Base-by-base conservation (phyloP, 2,888 invertebrate species). In the Ditylenchus weischeri region DNA sequence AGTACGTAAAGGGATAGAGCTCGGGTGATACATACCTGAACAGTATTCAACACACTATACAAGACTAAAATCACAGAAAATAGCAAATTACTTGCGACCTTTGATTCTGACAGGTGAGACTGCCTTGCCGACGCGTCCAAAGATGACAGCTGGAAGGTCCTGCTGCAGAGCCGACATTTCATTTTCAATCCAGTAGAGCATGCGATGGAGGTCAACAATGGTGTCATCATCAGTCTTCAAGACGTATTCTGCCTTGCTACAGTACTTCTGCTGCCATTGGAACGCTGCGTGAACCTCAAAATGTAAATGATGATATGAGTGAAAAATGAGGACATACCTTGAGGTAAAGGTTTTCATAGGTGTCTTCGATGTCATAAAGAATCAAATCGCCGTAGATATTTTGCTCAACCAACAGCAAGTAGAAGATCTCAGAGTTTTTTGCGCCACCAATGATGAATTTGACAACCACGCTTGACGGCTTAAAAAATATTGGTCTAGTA, bases 161-260 rank as follows among this genome's bases (percentile, higher is more conserved):
- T 51, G 19, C 23, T 51, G 51, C 19, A 51, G 19, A n/a, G 13
- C 13, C 7, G 19, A 21, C 51, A 51, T 51, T 6, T 51, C 51
- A 51, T 51, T 6, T 23, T 21, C 23, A 8, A 50, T 57, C 68
- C 64, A 71, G 54, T 62, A 64, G 23, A 43, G n/a, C n/a, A 72
- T 49, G 15, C 72, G 64, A 15, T 59, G 63, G 23, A 73, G 36
- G 54, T 69, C 64, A 10, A 73, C 54, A 19, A 67, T 68, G 11
- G 72, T 58, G 36, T 72, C 72, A 59, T 72, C 72, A 49, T 72
- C 72, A 18, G 65, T 66, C 47, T 72, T 72, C 49, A 72, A 54
- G 15, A 64, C 35, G 49, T 48, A 71, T 15, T 58, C 43, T 0
- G 67, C 72, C 11, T 58, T 43, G 6, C 38, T 11, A 59, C 72